Percentiles rank a stretch among this genome's conserved stretches.
Conservation (phyloP, 1,140 invertebrate genomes). For the Calephelis virginiensis region DNA sequence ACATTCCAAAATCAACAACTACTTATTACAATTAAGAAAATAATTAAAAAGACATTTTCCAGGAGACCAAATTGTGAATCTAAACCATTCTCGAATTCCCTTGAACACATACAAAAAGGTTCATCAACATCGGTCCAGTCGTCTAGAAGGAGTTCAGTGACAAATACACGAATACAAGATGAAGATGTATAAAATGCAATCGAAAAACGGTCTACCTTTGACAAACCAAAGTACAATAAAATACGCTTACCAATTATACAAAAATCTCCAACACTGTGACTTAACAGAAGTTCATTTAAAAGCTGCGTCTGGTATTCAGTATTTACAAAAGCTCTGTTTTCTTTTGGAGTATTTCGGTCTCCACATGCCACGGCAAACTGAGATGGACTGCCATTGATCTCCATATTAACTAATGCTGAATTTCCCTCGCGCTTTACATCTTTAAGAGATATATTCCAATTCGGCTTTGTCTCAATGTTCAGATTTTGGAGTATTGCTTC, state of each 20-base stretch:
- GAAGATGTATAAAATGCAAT: too few relatives aligned
- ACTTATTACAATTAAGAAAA: too few relatives aligned
- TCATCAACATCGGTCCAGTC: too few relatives aligned
- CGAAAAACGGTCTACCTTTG: neutral
- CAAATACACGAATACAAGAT: too few relatives aligned
- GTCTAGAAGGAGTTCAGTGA: too few relatives aligned
- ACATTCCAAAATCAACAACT: too few relatives aligned
- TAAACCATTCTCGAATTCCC: too few relatives aligned
- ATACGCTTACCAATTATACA: slow-evolving; percentile 85
- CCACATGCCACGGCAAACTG: slow-evolving; percentile 71
- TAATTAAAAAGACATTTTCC: too few relatives aligned
- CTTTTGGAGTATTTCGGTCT: slow-evolving; percentile 29
- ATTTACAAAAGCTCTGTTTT: slow-evolving; percentile 79
- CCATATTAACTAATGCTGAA: slow-evolving; percentile 51
- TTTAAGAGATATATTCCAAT: slow-evolving; percentile 48
- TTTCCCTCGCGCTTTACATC: slow-evolving; percentile 51
- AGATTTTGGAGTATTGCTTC: slow-evolving; percentile 83
- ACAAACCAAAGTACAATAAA: neutral
- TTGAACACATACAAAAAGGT: too few relatives aligned
- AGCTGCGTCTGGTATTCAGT: slow-evolving; percentile 90
- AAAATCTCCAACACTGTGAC: slow-evolving; percentile 89
- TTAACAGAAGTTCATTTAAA: slow-evolving; percentile 88
- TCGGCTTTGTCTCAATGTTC: slow-evolving; percentile 64
- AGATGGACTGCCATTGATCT: slow-evolving; percentile 50
- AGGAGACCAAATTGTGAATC: too few relatives aligned